Base-by-base conservation (phyloP, 1,140 invertebrate genomes). In the Drosophila albomicans region DNA sequence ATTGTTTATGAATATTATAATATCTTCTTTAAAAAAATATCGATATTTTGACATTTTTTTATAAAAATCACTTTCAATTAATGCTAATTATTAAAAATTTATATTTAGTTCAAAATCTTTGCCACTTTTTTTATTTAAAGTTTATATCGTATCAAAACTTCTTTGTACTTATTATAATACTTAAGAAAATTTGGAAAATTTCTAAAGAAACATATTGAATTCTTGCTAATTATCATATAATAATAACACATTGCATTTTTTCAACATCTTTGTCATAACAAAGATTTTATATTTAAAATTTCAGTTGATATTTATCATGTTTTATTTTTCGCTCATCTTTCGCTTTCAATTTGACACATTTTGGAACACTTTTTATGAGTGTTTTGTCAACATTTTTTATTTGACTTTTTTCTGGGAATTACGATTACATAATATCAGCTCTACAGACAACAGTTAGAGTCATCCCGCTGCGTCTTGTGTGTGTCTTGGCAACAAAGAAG, bases 351-450 rank as follows among this genome's bases (percentile, higher is more conserved):
- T 51, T 7, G 15, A 25, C 20, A 28, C 32, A 57, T 10, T 46
- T 20, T 13, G 32, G 7, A 57, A 30, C 32, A 58, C 15, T 51
- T 65, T 66, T 65, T 66, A 58, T 45, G 45, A 59, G 43, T 67
- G 5, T 67, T 52, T 72, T 35, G 13, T 8, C 25, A 35, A 46
- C 15, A 16, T 48, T 30, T 59, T 68, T 13, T n/a, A 16, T 56
- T 56, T 57, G 28, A 46, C 28, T 56, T 59, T 41, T 32, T 70
- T 72, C 62, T 25, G 35, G 13, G 69, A 72, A 72, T 43, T 66
- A 11, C 49, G 48, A 62, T 70, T 52, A 62, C 38, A 68, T 59
- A 51, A 68, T 52, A 52, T 28, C 41, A 65, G 30, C 43, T 20
- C 45, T 11, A 2, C 15, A 16, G 1, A 35, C 20, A 38, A 54